phyloP scores from a whole-genome alignment of 2,888 invertebrate species.

The Gymnocheta viridis region DNA sequence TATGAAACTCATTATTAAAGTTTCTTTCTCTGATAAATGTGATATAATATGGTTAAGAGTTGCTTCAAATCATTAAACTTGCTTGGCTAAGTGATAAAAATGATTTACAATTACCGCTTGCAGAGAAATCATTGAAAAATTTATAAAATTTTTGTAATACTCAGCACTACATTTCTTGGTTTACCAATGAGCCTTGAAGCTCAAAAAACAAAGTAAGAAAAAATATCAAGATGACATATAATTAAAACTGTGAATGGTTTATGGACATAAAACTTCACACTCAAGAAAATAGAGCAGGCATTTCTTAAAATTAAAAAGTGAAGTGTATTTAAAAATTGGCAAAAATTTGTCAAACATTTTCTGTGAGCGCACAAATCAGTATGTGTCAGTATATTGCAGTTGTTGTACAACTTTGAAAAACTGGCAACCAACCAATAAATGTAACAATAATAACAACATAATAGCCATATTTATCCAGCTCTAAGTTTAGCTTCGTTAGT shows the following conservation, averaged over 20 bases:
- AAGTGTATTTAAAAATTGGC: background rate
- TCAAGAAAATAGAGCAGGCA: background rate
- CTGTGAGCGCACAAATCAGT: background rate
- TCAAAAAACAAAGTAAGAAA: background rate
- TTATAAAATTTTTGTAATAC: constrained; percentile 11
- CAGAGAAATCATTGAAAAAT: background rate
- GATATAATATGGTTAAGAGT: background rate
- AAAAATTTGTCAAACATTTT: background rate
- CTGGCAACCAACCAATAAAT: constrained; percentile 61
- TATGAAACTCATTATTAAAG: background rate
- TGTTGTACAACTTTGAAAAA: constrained; percentile 62
- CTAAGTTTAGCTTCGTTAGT: constrained; percentile 68
- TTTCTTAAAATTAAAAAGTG: background rate
- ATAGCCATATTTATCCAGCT: constrained; percentile 44
- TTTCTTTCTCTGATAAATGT: background rate
- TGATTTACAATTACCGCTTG: constrained; percentile 32
- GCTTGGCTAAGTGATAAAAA: background rate
- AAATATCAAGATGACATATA: constrained; percentile 19
- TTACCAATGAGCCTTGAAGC: constrained; percentile 34
- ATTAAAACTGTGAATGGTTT: constrained; percentile 36
- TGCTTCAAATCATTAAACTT: background rate
- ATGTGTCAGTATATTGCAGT: constrained; percentile 57
- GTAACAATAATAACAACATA: constrained; percentile 46
- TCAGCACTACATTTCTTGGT: constrained; percentile 43
- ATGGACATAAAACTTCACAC: background rate